phyloP scores from a whole-genome alignment of 2,113 vertebrate genomes.

The Siphamia tubifer region DNA sequence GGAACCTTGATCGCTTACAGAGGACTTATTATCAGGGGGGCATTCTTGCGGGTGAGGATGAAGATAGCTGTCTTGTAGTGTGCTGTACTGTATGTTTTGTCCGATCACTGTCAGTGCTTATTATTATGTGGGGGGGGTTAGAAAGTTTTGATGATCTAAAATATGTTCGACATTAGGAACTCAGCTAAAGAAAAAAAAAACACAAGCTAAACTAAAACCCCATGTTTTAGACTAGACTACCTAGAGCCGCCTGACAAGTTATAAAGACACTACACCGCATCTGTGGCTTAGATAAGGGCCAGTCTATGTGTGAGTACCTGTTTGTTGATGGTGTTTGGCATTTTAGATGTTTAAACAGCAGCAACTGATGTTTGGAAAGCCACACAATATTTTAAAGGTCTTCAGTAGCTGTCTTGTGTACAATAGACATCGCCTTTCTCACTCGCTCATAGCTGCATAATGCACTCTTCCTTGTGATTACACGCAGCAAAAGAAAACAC shows the following conservation, averaged over 20 bases:
- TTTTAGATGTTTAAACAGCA: constrained; percentile 28
- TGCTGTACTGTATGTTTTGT: constrained; percentile 67
- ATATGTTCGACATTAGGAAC: neutral
- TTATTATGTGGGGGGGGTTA: constrained; percentile 36
- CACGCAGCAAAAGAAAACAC: constrained; percentile 12
- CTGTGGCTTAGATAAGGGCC: constrained; percentile 14
- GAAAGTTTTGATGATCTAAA: neutral
- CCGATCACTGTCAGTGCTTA: constrained; percentile 53
- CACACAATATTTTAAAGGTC: constrained; percentile 34
- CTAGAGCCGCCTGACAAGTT: neutral
- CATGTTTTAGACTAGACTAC: neutral
- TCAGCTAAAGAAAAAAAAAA: neutral
- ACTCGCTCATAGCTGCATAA: constrained; percentile 23
- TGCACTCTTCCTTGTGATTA: constrained; percentile 32
- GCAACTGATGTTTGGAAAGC: constrained; percentile 28
- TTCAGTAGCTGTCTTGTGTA: neutral
- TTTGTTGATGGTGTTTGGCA: constrained; percentile 57
- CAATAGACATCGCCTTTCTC: constrained; percentile 23
- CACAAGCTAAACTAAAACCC: too few species aligned
- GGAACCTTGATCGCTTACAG: constrained; percentile 80
- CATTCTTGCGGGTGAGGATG: constrained; percentile 77
- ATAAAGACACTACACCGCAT: neutral
- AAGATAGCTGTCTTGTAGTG: constrained; percentile 71
- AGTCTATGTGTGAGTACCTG: constrained; percentile 44
- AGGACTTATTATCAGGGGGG: constrained; percentile 80